A percentile compares a stretch with the other conserved stretches of the same genome.
phyloP scores from a whole-genome alignment of 1,140 invertebrate species.

The Bombus huntii region DNA sequence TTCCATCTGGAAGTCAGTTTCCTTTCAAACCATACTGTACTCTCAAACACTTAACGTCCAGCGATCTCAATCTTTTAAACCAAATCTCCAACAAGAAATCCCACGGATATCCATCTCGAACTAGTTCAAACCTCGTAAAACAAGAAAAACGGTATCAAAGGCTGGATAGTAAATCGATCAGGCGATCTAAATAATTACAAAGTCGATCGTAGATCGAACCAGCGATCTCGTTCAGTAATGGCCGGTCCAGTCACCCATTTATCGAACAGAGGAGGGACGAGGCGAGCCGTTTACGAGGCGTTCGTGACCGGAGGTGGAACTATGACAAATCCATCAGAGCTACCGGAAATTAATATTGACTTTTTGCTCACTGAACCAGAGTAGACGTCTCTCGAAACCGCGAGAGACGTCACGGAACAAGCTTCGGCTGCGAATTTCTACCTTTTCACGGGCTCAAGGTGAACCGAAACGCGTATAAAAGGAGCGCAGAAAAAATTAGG shows the following conservation, averaged over 20 bases:
- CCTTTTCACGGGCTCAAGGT: background rate
- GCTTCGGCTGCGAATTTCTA: background rate
- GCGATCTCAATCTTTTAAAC: background rate
- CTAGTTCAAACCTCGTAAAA: background rate
- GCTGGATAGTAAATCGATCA: conserved; percentile 37
- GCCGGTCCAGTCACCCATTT: conserved; percentile 13
- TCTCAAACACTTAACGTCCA: background rate
- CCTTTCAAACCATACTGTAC: background rate
- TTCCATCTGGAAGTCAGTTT: background rate
- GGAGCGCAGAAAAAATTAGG: background rate
- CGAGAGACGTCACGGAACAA: conserved; percentile 19
- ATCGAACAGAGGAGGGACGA: background rate
- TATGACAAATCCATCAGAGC: conserved; percentile 43
- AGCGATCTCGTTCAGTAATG: conserved; percentile 45
- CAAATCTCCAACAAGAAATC: background rate
- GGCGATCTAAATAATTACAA: conserved; percentile 58
- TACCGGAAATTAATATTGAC: conserved; percentile 46
- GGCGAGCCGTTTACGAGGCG: conserved; percentile 46
- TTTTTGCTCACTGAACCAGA: conserved; percentile 23
- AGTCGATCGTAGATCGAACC: conserved; percentile 61
- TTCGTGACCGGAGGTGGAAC: conserved; percentile 55
- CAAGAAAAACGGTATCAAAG: background rate
- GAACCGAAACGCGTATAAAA: background rate
- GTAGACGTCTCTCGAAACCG: conserved; percentile 22
- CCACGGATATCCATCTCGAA: background rate